Conservation (phyloP, 64 coral and sea anemone genomes). For the Pachyseris speciosa region DNA sequence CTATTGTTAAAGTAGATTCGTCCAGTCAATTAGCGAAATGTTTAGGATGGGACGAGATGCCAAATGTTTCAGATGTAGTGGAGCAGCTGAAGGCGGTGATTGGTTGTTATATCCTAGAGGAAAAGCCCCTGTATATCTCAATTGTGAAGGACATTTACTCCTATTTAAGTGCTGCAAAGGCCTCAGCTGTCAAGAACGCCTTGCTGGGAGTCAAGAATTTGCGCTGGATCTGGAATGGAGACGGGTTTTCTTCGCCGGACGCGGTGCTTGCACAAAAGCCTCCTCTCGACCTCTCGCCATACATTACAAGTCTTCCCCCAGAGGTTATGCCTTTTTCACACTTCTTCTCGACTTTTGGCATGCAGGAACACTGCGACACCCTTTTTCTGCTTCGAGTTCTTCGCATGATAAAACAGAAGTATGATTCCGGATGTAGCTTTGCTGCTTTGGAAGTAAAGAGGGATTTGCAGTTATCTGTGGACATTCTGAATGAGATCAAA, state of each 20-base stretch:
- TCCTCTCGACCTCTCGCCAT: slow-evolving; percentile 70
- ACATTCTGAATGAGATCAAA: slow-evolving; percentile 87
- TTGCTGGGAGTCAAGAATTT: neutral
- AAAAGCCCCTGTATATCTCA: slow-evolving; percentile 63
- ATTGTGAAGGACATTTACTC: slow-evolving; percentile 43
- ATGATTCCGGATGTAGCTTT: neutral
- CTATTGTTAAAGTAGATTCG: slow-evolving; percentile 2
- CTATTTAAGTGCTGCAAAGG: neutral
- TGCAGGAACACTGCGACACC: slow-evolving; percentile 53
- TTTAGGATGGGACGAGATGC: slow-evolving; percentile 62
- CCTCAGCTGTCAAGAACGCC: neutral
- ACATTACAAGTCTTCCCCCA: slow-evolving; percentile 60
- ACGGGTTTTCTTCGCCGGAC: slow-evolving; percentile 71
- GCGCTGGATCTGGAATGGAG: slow-evolving; percentile 93
- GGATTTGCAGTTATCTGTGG: slow-evolving; percentile 76
- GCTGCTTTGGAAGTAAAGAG: slow-evolving; percentile 5
- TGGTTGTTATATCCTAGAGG: slow-evolving; percentile 35
- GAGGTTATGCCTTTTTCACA: slow-evolving; percentile 43
- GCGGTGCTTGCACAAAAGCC: slow-evolving; percentile 47
- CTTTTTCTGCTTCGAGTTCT: slow-evolving; percentile 62
- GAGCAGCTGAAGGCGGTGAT: slow-evolving; percentile 60
- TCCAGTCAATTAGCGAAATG: slow-evolving; percentile 20
- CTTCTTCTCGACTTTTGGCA: slow-evolving; percentile 59
- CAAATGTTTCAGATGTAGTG: slow-evolving; percentile 52
- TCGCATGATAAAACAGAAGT: slow-evolving; percentile 61